phyloP scores from a whole-genome alignment of 53 echinoderm and acorn worm genomes.

The Astropecten irregularis region DNA sequence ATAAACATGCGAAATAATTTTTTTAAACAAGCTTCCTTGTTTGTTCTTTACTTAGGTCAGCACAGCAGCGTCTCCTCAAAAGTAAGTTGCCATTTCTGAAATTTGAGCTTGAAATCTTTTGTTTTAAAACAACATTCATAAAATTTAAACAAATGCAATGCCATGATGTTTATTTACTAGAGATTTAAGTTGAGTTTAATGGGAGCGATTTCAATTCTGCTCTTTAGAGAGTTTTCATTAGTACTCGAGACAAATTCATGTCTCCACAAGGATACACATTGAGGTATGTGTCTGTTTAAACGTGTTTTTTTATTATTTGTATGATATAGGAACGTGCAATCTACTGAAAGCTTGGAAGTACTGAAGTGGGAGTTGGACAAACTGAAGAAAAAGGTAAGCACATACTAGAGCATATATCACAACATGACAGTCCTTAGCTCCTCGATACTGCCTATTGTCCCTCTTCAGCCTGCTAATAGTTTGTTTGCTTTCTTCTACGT shows the following conservation, averaged over 20 bases:
- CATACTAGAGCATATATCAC: slow-evolving; percentile 8
- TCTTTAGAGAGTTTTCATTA: too few species aligned
- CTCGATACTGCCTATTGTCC: too few species aligned
- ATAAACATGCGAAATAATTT: too few species aligned
- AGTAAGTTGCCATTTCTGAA: not conserved
- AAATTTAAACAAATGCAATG: not conserved
- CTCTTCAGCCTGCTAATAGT: slow-evolving; percentile 57
- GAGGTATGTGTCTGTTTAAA: too few species aligned
- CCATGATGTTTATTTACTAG: not conserved
- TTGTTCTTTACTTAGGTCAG: not conserved
- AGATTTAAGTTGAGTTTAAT: too few species aligned
- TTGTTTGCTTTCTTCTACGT: too few species aligned
- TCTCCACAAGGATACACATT: too few species aligned
- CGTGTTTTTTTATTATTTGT: too few species aligned
- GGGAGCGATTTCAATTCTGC: too few species aligned
- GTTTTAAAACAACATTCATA: not conserved
- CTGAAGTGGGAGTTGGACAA: slow-evolving; percentile 76
- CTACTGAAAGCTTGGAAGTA: slow-evolving; percentile 74
- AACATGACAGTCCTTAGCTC: slow-evolving; percentile 46
- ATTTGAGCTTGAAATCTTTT: too few species aligned
- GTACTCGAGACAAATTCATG: too few species aligned
- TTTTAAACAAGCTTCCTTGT: too few species aligned
- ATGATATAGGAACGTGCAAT: slow-evolving; percentile 25
- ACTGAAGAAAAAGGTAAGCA: slow-evolving; percentile 81
- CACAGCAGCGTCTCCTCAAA: slow-evolving; percentile 18